Base-by-base conservation (phyloP, 2,888 invertebrate species). In the Ellobium chinense region DNA sequence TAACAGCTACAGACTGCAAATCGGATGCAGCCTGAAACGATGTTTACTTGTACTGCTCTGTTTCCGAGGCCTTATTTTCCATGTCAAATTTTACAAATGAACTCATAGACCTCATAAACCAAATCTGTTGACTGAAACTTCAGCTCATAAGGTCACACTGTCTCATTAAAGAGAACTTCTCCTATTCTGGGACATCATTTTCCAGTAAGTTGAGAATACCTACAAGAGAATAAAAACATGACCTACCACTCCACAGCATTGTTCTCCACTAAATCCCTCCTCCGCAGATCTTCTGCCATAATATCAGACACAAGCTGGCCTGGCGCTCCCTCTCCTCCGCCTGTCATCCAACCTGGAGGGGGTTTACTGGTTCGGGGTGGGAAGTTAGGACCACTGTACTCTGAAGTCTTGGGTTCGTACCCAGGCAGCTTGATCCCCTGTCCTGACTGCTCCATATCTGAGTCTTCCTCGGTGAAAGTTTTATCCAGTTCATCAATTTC, bases 391-490 rank as follows among this genome's bases (percentile, higher is more conserved):
- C 89, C 89, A 80, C 85, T 84, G 76, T 89, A 82, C 76, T 62
- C 79, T n/a, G 78, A 81, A 37, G 65, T n/a, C 56, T 58, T 68
- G 31, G 80, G 69, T 74, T 86, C 87, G 86, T 90, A 88, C 29
- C 92, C 92, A 31, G 91, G 92, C n/a, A 91, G 82, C 36, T 87
- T 83, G 7, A 91, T 83, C 9, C 89, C 91, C 54, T 88, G 86
- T 3, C 89, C 89, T 74, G 85, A 82, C 80, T 89, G 85, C n/a
- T 86, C 88, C 63, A 88, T 85, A 12, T 87, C 88, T 46, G 85
- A 46, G 78, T 82, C 37, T 76, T 78, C 73, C 77, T 87, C 74
- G 77, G 87, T 63, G 14, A 86, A 81, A n/a, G 82, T 84, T 58
- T 83, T 85, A 76, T 85, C 84, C 12, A 77, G 78, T 63, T 83